Conservation (phyloP, 2,888 invertebrate genomes). For the Mythimna impura region DNA sequence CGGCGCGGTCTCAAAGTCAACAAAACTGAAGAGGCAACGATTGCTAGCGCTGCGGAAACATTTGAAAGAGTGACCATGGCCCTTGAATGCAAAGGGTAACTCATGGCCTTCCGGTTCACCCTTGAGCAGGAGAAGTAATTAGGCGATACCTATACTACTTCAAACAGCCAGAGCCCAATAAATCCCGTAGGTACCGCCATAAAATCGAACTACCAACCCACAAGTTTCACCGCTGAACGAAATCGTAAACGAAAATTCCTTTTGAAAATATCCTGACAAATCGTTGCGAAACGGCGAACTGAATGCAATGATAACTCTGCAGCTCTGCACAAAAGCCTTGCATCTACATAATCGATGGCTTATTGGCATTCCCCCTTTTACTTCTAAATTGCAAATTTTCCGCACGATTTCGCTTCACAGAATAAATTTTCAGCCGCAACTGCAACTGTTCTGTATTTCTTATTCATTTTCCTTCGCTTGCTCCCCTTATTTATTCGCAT, state of each 20-base stretch:
- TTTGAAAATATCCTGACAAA: conserved; percentile 84
- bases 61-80: no score
- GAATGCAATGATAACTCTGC: conserved; percentile 87
- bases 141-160: no score
- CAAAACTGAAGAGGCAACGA: no score
- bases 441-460: conserved; percentile 82
- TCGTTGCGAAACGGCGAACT: conserved; percentile 81
- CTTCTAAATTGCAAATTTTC: conserved; percentile 91
- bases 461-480: conserved; percentile 72
- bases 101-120: no score
- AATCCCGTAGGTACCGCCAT: conserved; percentile 50
- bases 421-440: conserved; percentile 88
- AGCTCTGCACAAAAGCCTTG: conserved; percentile 86
- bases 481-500: conserved; percentile 71
- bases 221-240: conserved; percentile 71
- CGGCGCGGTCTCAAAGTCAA: no score
- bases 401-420: conserved; percentile 87
- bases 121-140: no score
- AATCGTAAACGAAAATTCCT: conserved; percentile 71
- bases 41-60: no score
- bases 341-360: conserved; percentile 90
- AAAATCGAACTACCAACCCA: conserved; percentile 64
- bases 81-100: no score
- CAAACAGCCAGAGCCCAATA: conserved; percentile 44
- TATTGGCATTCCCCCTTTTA: conserved; percentile 89